phyloP scores from a whole-genome alignment of 2,888 invertebrate species.

The Boloria selene region DNA sequence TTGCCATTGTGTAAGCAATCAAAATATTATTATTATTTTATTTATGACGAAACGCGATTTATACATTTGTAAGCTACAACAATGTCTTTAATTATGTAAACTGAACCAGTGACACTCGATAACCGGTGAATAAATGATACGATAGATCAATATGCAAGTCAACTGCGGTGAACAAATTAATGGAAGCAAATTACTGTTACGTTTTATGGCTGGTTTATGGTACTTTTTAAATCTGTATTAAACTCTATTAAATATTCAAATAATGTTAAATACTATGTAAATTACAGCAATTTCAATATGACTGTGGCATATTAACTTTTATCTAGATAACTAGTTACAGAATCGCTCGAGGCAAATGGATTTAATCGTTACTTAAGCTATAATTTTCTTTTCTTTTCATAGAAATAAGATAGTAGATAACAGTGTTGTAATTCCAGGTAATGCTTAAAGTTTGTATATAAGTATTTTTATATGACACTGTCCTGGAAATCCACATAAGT shows the following conservation, averaged over 20 bases:
- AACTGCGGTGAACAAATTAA: conserved; percentile 22
- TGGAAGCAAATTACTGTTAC: conserved; percentile 19
- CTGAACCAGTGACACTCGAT: conserved; percentile 26
- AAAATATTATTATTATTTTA: conserved; percentile 18
- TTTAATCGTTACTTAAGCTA: conserved; percentile 4
- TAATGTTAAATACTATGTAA: conserved; percentile 10
- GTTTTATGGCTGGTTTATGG: neutral
- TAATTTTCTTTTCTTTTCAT: conserved; percentile 4
- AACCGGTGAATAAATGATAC: conserved; percentile 34
- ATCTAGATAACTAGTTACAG: conserved; percentile 1
- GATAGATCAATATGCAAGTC: conserved; percentile 25
- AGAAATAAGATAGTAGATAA: conserved; percentile 1
- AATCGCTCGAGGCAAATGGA: neutral
- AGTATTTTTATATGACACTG: neutral
- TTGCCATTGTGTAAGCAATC: conserved; percentile 1
- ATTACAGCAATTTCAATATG: conserved; percentile 9
- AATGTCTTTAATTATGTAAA: conserved; percentile 32
- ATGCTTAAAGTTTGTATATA: neutral
- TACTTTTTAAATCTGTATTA: conserved; percentile 10
- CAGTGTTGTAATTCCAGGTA: conserved; percentile 1
- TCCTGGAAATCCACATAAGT: neutral
- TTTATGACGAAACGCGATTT: conserved; percentile 16
- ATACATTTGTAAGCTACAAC: conserved; percentile 26
- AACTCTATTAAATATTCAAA: conserved; percentile 12
- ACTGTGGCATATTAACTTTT: conserved; percentile 10